Percentiles rank a stretch among this genome's conserved stretches.
These are phyloP conservation scores for Zaprionus camerounensis DNA, from an alignment of 1,140 invertebrate genomes.

Conservation along the genomic window DNA sequence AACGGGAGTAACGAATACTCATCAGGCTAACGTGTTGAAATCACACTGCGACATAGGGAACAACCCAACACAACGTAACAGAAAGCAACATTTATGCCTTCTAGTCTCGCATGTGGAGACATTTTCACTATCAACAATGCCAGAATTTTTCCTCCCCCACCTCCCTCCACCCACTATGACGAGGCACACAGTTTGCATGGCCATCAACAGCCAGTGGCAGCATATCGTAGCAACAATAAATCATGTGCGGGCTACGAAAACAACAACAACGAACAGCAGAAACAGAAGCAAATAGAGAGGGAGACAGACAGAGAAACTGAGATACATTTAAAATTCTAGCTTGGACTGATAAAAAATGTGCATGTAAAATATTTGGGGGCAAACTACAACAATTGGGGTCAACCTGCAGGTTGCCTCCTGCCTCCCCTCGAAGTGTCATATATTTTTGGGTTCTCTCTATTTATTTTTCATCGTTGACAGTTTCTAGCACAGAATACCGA, in stretches of 20 bases:
- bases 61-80: constrained; percentile 41
- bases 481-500: constrained; percentile 27
- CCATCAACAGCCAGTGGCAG: constrained; percentile 63
- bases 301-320: constrained; percentile 48
- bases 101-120: constrained; percentile 16
- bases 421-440: neutral
- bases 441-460: constrained; percentile 40
- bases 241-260: constrained; percentile 62
- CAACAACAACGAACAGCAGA: constrained; percentile 36
- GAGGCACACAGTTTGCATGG: constrained; percentile 38
- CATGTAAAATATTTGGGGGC: constrained; percentile 70
- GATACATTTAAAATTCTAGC: constrained; percentile 78
- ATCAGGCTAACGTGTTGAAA: constrained; percentile 69
- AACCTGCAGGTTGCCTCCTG: constrained; percentile 53
- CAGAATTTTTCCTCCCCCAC: constrained; percentile 18
- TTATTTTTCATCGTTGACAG: constrained; percentile 36
- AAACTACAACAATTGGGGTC: constrained; percentile 71
- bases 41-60: constrained; percentile 58
- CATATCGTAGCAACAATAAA: constrained; percentile 68
- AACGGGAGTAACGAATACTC: constrained; percentile 51
- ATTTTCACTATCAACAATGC: constrained; percentile 69
- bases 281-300: constrained; percentile 29
- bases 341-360: constrained; percentile 73
- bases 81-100: constrained; percentile 18
- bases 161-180: neutral